Conservation (phyloP, 2,797 vertebrate species). For the Sorex maritimensis region DNA sequence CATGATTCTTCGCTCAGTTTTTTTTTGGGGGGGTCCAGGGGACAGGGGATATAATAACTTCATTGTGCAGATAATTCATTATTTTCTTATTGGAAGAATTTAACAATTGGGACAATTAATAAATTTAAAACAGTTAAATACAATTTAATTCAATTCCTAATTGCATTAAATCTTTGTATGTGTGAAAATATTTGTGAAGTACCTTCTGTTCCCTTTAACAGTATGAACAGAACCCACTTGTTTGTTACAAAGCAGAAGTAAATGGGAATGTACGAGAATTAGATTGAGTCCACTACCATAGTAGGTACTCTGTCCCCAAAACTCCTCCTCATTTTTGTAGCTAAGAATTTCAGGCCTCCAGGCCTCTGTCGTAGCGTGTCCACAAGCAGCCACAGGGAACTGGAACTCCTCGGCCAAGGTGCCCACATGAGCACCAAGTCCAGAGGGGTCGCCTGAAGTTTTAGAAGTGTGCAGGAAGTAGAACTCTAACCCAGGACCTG, state of each 20-base stretch:
- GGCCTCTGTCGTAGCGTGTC: too few species aligned
- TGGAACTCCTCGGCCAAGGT: too few species aligned
- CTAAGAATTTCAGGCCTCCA: background rate
- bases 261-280: background rate
- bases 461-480: too few species aligned
- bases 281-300: background rate
- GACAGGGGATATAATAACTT: too few species aligned
- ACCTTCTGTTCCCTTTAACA: background rate
- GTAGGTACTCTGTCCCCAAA: background rate
- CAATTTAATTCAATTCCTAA: too few species aligned
- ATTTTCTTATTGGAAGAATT: slow-evolving; percentile 37
- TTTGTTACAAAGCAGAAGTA: background rate
- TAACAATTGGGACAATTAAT: background rate
- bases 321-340: background rate
- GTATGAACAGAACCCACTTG: background rate
- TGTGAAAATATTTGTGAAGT: slow-evolving; percentile 39
- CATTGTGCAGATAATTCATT: background rate
- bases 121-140: too few species aligned
- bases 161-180: slow-evolving; percentile 5
- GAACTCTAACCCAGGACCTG: too few species aligned
- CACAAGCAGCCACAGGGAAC: too few species aligned
- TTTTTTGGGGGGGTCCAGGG: too few species aligned
- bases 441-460: too few species aligned
- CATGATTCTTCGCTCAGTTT: background rate
- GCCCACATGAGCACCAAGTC: too few species aligned